Conservation (phyloP, 2,113 vertebrate genomes). For the Indicator maculatus region DNA sequence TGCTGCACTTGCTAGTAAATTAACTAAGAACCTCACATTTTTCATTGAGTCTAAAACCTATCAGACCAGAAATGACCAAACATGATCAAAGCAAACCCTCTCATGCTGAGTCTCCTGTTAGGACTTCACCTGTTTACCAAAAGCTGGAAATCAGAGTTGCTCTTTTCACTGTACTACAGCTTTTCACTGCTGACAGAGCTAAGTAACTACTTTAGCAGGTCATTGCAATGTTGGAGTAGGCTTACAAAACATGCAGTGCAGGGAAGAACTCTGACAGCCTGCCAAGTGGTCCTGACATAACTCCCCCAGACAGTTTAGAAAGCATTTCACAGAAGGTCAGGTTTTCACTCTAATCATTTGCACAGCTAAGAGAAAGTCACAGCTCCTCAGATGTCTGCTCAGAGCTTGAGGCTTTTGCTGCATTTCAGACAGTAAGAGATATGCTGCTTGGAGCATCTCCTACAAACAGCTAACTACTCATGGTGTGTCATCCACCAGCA, state of each 20-base stretch:
- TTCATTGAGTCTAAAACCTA: background rate
- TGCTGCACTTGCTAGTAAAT: background rate
- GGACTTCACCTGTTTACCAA: background rate
- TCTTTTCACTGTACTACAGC: background rate
- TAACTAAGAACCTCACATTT: background rate
- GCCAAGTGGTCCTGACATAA: background rate
- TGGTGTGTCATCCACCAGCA: fast-evolving
- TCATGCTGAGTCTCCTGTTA: background rate
- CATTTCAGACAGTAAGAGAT: background rate
- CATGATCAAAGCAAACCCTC: background rate
- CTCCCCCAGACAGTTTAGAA: background rate
- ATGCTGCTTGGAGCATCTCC: background rate
- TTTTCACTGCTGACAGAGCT: background rate
- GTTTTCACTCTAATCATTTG: background rate
- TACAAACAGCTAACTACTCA: background rate
- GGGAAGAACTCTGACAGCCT: background rate
- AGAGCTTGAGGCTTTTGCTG: background rate
- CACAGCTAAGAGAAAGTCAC: background rate
- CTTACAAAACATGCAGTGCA: background rate
- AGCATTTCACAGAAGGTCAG: background rate
- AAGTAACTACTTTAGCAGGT: constrained; percentile 42
- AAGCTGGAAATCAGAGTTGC: background rate
- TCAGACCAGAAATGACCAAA: background rate
- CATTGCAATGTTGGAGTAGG: background rate
- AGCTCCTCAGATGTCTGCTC: background rate